These are phyloP conservation scores for Drosophila nr. perissopoda DNA, from an alignment of 2,888 invertebrate genomes.

Conservation along the genomic window DNA sequence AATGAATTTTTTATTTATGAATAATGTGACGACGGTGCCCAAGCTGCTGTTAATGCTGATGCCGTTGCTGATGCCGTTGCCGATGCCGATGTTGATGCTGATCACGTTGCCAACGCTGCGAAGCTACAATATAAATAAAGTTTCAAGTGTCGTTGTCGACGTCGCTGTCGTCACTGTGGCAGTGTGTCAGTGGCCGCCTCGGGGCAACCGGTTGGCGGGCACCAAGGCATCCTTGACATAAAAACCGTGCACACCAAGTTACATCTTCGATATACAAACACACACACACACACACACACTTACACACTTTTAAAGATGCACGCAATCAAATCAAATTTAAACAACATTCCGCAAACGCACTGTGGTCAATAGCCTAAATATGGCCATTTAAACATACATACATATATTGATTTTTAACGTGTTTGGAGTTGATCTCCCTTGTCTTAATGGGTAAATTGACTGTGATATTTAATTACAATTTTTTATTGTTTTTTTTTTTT, in stretches of 20 bases:
- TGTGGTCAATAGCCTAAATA: slow-evolving; percentile 44
- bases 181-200: slow-evolving; percentile 78
- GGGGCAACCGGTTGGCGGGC: slow-evolving; percentile 82
- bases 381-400: slow-evolving; percentile 16
- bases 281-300: slow-evolving; percentile 4
- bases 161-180: slow-evolving; percentile 58
- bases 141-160: slow-evolving; percentile 67
- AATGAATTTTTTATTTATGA: slow-evolving; percentile 78
- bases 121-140: slow-evolving; percentile 75
- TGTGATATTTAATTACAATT: neutral
- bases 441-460: neutral
- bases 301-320: slow-evolving; percentile 4
- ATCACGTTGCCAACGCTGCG: slow-evolving; percentile 69
- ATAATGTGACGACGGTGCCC: slow-evolving; percentile 68
- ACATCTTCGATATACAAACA: slow-evolving; percentile 62
- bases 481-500: neutral
- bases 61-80: slow-evolving; percentile 37
- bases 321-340: slow-evolving; percentile 51
- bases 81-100: slow-evolving; percentile 51
- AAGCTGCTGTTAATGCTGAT: slow-evolving; percentile 26
- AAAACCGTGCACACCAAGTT: slow-evolving; percentile 76
- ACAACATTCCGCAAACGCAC: slow-evolving; percentile 70
- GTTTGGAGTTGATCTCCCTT: neutral
- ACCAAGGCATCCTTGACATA: slow-evolving; percentile 84
- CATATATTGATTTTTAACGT: neutral